Percentiles rank a stretch among this genome's conserved stretches.
Conservation (phyloP, 2,888 invertebrate genomes). For the Patella caerulea region DNA sequence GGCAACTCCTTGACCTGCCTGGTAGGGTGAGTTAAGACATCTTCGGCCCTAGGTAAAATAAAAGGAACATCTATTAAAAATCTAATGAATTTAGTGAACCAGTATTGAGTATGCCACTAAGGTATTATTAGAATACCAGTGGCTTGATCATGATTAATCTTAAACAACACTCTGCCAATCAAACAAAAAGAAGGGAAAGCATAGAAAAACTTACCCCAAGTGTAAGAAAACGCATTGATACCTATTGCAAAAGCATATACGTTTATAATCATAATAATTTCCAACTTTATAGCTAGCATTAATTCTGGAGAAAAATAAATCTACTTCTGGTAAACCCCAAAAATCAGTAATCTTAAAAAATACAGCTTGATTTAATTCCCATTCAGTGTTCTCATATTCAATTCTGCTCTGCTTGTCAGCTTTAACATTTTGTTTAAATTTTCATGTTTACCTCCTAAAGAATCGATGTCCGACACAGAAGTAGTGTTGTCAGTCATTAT, state of each 20-base stretch:
- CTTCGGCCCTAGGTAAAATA: neutral
- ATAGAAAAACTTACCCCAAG: constrained; percentile 24
- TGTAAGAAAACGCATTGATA: constrained; percentile 23
- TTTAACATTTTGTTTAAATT: constrained; percentile 16
- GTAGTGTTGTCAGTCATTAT: neutral
- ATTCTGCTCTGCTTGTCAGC: constrained; percentile 20
- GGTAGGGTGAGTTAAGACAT: neutral
- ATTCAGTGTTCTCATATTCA: constrained; percentile 14
- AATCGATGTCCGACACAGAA: neutral
- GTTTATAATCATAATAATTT: constrained; percentile 14
- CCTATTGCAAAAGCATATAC: constrained; percentile 23
- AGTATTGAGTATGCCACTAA: constrained; percentile 28
- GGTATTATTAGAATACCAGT: constrained; percentile 25
- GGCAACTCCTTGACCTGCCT: neutral
- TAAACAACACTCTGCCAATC: constrained; percentile 21
- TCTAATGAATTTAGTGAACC: constrained; percentile 23
- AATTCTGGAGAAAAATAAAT: constrained; percentile 24
- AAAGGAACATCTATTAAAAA: constrained; percentile 23
- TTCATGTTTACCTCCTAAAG: neutral
- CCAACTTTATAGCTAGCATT: constrained; percentile 18
- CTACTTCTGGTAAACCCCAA: constrained; percentile 13
- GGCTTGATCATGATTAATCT: constrained; percentile 21
- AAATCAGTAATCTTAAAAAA: constrained; percentile 8
- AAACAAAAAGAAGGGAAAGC: constrained; percentile 31
- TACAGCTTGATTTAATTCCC: constrained; percentile 13